Conservation (phyloP, 53 echinoderm and acorn worm species). For the Zoroaster sp. region DNA sequence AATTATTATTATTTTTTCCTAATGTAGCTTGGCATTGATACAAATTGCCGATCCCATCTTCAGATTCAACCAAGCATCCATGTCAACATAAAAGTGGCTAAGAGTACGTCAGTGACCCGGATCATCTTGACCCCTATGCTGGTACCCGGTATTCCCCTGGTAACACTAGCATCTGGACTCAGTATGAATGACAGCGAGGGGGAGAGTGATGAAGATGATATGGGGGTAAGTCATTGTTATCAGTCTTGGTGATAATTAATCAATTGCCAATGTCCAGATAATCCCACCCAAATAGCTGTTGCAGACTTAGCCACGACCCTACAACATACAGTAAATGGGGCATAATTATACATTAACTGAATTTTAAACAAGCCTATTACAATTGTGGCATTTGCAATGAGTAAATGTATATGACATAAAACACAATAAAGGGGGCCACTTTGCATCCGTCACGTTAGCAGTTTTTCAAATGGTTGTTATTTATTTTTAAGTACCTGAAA, state of each 20-base stretch:
- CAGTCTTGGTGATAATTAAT: too few relatives aligned
- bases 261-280: too few relatives aligned
- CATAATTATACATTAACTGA: too few relatives aligned
- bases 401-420: too few relatives aligned
- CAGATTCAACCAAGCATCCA: constrained; percentile 5
- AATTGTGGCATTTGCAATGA: too few relatives aligned
- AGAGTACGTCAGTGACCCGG: constrained; percentile 10
- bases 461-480: too few relatives aligned
- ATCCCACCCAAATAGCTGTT: not conserved
- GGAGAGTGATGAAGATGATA: constrained; percentile 36
- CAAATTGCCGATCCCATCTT: not conserved
- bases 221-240: constrained; percentile 46
- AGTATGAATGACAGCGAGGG: constrained; percentile 24
- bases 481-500: too few relatives aligned
- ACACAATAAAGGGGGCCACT: too few relatives aligned
- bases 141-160: constrained; percentile 60
- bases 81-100: constrained; percentile 18
- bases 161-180: constrained; percentile 16
- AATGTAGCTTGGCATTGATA: constrained; percentile 49
- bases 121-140: constrained; percentile 25
- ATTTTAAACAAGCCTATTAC: too few relatives aligned
- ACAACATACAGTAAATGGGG: too few relatives aligned
- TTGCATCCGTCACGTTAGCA: too few relatives aligned
- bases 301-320: too few relatives aligned
- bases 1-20: not conserved